These are phyloP conservation scores for Platysternon megacephalum DNA, from an alignment of 2,113 vertebrate species.

Conservation along the genomic window DNA sequence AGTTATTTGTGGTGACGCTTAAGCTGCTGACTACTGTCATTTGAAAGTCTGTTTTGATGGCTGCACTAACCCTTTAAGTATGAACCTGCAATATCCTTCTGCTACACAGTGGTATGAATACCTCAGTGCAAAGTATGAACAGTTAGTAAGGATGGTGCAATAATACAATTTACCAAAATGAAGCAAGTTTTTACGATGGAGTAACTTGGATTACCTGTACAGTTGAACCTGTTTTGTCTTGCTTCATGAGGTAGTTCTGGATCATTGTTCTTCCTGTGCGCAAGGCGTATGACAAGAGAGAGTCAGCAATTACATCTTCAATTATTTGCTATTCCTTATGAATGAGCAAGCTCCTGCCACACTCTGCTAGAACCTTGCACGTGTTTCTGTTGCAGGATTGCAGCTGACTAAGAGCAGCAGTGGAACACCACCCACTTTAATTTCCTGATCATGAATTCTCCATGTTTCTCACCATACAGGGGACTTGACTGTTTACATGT, in stretches of 20 bases:
- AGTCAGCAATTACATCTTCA: background rate
- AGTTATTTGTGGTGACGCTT: constrained; percentile 41
- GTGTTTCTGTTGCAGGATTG: constrained; percentile 50
- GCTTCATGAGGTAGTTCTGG: constrained; percentile 33
- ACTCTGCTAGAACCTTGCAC: constrained; percentile 13
- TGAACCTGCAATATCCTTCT: constrained; percentile 21
- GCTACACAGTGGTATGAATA: background rate
- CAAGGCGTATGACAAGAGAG: constrained; percentile 41
- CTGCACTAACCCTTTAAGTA: background rate
- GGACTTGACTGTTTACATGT: rapidly evolving
- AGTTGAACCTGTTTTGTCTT: constrained; percentile 63
- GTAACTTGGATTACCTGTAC: background rate
- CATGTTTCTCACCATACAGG: background rate
- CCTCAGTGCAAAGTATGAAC: background rate
- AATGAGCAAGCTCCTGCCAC: constrained; percentile 57
- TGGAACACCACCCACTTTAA: constrained; percentile 43
- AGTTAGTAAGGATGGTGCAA: background rate
- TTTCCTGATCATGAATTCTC: constrained; percentile 21
- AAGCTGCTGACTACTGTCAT: constrained; percentile 13
- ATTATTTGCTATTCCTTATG: constrained; percentile 1
- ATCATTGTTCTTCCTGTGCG: constrained; percentile 10
- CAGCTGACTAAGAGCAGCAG: constrained; percentile 52
- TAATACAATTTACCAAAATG: constrained; percentile 25
- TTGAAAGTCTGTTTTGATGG: constrained; percentile 11
- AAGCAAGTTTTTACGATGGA: constrained; percentile 43